Conservation (phyloP, 2,113 vertebrate genomes). For the Pseudopodoces humilis region DNA sequence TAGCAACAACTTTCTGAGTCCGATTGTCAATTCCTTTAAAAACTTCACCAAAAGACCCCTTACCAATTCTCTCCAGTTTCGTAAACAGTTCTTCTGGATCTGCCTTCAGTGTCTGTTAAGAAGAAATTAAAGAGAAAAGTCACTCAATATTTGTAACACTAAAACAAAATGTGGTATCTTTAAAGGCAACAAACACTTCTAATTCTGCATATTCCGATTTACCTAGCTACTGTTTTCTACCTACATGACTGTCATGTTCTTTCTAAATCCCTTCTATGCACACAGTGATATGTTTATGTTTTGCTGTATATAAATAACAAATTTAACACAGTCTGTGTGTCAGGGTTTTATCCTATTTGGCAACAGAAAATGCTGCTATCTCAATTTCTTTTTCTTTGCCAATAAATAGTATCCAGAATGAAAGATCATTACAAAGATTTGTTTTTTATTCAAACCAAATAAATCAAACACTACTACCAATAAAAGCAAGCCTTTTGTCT, state of each 20-base stretch:
- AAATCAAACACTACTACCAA: background rate
- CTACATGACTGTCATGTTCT: background rate
- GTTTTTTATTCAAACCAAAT: background rate
- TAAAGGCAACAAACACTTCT: background rate
- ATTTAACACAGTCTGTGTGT: background rate
- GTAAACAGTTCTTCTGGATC: constrained; percentile 95
- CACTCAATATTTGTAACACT: background rate
- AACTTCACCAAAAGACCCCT: constrained; percentile 97
- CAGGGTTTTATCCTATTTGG: background rate
- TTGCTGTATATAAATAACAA: background rate
- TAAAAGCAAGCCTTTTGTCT: background rate
- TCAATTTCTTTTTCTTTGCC: background rate
- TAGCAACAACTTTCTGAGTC: constrained; percentile 97
- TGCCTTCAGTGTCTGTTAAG: constrained; percentile 84
- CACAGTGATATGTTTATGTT: background rate
- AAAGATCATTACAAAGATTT: background rate
- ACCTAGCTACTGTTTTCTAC: background rate
- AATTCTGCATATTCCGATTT: background rate
- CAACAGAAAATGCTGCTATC: background rate
- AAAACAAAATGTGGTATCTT: background rate
- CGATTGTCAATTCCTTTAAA: constrained; percentile 98
- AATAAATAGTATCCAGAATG: background rate
- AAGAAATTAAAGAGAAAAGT: background rate
- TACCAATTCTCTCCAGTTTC: constrained; percentile 96
- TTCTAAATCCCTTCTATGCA: background rate